Conservation (phyloP, 2,797 vertebrate genomes). For the Bovichtus diacanthus region DNA sequence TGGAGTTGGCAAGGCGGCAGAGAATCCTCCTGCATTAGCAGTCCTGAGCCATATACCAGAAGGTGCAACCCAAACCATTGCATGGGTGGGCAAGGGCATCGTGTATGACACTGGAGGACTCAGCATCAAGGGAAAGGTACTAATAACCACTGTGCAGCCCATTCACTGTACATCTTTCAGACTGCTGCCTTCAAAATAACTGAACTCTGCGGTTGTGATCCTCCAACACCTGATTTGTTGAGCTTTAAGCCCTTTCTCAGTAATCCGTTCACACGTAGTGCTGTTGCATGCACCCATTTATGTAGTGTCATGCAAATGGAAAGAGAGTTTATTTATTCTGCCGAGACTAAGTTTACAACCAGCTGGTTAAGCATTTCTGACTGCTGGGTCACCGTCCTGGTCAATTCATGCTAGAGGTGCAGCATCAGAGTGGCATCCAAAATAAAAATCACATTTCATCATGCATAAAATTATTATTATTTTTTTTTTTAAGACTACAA, state of each 20-base stretch:
- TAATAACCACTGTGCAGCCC: too few species aligned
- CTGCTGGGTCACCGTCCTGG: not conserved
- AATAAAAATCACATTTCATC: not conserved
- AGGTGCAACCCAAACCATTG: conserved; percentile 96
- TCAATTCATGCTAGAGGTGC: not conserved
- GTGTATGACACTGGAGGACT: conserved; percentile 99
- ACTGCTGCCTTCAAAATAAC: not conserved
- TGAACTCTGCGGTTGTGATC: conserved; percentile 8
- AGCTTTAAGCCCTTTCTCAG: conserved; percentile 28
- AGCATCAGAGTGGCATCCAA: not conserved
- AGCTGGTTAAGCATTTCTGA: not conserved
- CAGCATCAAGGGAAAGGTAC: conserved; percentile 99
- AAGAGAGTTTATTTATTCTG: not conserved
- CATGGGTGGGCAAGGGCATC: conserved; percentile 98
- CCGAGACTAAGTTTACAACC: not conserved
- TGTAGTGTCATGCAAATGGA: not conserved
- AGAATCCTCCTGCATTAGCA: conserved; percentile 93
- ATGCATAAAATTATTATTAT: not conserved
- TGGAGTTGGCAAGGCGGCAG: conserved; percentile 95
- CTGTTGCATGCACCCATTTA: conserved; percentile 5
- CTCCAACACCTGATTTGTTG: conserved; percentile 21
- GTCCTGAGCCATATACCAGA: conserved; percentile 94
- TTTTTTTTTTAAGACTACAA: conserved; percentile 89
- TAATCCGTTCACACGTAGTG: conserved; percentile 19
- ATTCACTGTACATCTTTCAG: not conserved